Conservation (phyloP, 1,140 invertebrate genomes). For the Heliothis virescens region DNA sequence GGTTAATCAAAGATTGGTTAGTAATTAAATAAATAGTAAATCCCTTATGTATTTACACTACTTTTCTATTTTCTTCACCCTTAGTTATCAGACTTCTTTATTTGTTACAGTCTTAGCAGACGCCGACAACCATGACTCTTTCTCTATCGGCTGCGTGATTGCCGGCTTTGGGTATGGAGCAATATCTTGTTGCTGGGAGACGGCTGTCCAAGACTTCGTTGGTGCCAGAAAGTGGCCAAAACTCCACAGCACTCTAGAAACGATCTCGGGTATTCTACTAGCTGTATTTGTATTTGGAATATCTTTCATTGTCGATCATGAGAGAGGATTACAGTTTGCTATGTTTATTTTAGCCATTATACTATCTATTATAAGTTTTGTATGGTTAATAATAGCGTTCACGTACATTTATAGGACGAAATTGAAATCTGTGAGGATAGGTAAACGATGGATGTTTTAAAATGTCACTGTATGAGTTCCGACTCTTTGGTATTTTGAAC, state of each 20-base stretch:
- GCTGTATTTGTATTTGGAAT: slow-evolving; percentile 64
- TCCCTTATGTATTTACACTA: too few species aligned
- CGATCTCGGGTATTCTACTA: slow-evolving; percentile 67
- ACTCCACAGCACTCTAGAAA: slow-evolving; percentile 77
- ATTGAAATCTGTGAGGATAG: slow-evolving; percentile 65
- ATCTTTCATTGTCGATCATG: slow-evolving; percentile 60
- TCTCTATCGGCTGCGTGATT: slow-evolving; percentile 75
- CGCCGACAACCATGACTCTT: slow-evolving; percentile 71
- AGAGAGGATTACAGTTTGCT: slow-evolving; percentile 64
- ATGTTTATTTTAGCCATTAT: slow-evolving; percentile 72
- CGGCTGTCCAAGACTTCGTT: slow-evolving; percentile 75
- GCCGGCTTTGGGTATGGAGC: slow-evolving; percentile 78
- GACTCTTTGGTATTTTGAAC: slow-evolving; percentile 15
- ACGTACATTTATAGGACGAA: slow-evolving; percentile 72
- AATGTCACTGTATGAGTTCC: neutral
- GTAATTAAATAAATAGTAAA: too few species aligned
- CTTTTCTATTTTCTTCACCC: too few species aligned
- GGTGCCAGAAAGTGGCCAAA: slow-evolving; percentile 80
- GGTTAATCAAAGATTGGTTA: too few species aligned
- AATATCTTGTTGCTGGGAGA: slow-evolving; percentile 75
- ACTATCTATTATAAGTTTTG: slow-evolving; percentile 60
- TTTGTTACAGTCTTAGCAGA: slow-evolving; percentile 72
- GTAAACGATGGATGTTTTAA: slow-evolving; percentile 56
- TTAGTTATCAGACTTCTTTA: neutral
- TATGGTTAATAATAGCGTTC: slow-evolving; percentile 70